Conservation (phyloP, 1,140 invertebrate genomes). For the Ips typographus region DNA sequence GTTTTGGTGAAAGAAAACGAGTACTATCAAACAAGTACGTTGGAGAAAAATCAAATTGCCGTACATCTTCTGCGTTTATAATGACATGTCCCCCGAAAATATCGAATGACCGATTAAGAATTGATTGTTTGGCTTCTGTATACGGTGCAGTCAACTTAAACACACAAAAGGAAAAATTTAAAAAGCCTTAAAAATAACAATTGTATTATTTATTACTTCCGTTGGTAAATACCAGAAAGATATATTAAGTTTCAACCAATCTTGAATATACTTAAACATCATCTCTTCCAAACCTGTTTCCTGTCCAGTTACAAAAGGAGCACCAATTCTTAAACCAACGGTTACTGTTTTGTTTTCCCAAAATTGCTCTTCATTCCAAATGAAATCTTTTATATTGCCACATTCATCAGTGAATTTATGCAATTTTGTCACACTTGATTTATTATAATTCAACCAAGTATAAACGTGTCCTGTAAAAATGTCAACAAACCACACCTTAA, state of each 20-base stretch:
- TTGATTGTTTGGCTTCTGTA: neutral
- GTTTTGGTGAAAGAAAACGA: neutral
- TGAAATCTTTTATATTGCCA: too few relatives aligned
- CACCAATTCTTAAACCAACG: neutral
- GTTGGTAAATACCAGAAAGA: neutral
- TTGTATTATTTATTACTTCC: neutral
- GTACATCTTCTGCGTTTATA: neutral
- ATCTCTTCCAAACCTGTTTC: conserved; percentile 1
- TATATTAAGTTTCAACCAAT: neutral
- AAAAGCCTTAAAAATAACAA: neutral
- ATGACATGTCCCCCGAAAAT: conserved; percentile 6
- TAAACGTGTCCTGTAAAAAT: too few relatives aligned
- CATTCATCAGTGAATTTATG: too few relatives aligned
- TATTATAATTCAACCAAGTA: too few relatives aligned
- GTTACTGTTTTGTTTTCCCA: conserved; percentile 12
- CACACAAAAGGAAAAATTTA: neutral
- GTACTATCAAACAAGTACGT: conserved; percentile 1
- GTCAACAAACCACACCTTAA: too few relatives aligned
- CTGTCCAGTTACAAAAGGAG: conserved; percentile 10
- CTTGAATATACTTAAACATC: neutral
- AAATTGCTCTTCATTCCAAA: too few relatives aligned
- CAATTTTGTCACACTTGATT: too few relatives aligned
- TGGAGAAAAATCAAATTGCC: neutral
- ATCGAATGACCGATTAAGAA: neutral
- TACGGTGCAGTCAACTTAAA: conserved; percentile 5